Evolutionary conservation across 2,888 invertebrate genomes (phyloP).

Genomic region (Xestia rhomboidea): DNA sequence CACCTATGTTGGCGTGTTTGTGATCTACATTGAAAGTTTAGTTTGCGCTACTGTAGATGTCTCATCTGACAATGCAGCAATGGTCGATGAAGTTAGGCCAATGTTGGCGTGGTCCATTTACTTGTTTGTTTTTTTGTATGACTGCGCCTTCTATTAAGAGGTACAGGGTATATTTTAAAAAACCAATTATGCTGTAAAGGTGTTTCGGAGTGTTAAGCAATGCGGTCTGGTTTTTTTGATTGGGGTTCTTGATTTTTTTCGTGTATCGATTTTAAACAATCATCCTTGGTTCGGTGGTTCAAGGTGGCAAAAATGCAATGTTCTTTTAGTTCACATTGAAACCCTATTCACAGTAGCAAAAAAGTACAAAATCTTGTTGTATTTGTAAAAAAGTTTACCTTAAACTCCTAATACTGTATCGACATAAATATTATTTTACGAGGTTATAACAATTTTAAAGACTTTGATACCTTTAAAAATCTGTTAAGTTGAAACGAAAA

Average conservation of each 20-base stretch:
- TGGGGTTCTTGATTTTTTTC: constrained; percentile 16
- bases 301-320: constrained; percentile 2
- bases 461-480: constrained; percentile 50
- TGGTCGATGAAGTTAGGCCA: constrained; percentile 18
- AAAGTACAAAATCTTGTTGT: neutral
- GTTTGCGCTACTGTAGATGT: neutral
- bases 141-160: constrained; percentile 71
- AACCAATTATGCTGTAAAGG: constrained; percentile 83
- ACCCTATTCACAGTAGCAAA: neutral
- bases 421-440: constrained; percentile 56
- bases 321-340: neutral
- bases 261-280: constrained; percentile 45
- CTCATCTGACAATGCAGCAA: constrained; percentile 9
- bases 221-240: constrained; percentile 45
- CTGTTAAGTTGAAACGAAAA: constrained; percentile 55
- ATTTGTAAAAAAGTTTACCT: constrained; percentile 17
- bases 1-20: constrained; percentile 31
- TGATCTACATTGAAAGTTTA: constrained; percentile 33
- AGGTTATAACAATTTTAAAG: constrained; percentile 55
- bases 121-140: constrained; percentile 3
- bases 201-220: constrained; percentile 65
- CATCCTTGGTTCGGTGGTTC: constrained; percentile 18
- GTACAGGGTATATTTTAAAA: constrained; percentile 74
- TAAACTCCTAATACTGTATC: constrained; percentile 22
- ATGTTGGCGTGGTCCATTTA: constrained; percentile 20